Percentiles rank a stretch among this genome's conserved stretches.
phyloP scores from a whole-genome alignment of 2,888 invertebrate species.

The Synanthedon myopaeformis region DNA sequence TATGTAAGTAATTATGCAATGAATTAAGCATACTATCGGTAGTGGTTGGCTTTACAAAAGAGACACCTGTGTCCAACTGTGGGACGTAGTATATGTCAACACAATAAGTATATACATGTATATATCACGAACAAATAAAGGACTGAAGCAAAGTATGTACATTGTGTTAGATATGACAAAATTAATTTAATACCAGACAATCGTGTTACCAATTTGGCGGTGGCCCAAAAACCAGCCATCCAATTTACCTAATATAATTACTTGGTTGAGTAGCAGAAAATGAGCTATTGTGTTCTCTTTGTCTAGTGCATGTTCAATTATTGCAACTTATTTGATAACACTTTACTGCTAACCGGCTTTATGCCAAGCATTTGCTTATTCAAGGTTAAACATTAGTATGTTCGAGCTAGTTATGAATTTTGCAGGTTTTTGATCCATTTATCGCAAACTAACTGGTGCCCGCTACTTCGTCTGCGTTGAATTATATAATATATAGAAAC shows the following conservation, averaged over 20 bases:
- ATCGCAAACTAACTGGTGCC: too few species aligned
- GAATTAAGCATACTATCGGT: too few species aligned
- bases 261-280: not conserved
- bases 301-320: not conserved
- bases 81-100: not conserved
- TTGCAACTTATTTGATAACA: not conserved
- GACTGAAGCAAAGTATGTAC: constrained; percentile 10
- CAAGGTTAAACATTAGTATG: too few species aligned
- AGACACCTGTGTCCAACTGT: too few species aligned
- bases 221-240: not conserved
- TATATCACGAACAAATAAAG: constrained; percentile 3
- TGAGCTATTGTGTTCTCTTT: not conserved
- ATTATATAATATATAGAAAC: too few species aligned
- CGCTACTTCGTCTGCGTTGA: too few species aligned
- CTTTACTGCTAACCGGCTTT: not conserved
- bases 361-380: not conserved
- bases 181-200: constrained; percentile 14
- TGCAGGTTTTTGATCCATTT: too few species aligned
- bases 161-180: constrained; percentile 13
- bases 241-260: not conserved
- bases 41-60: too few species aligned
- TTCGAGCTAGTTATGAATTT: too few species aligned
- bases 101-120: not conserved
- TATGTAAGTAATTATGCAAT: too few species aligned
- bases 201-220: constrained; percentile 20